A percentile compares a stretch with the other conserved stretches of the same genome.
phyloP scores from a whole-genome alignment of 1,140 invertebrate genomes.

The Gyrodactylus salaris region DNA sequence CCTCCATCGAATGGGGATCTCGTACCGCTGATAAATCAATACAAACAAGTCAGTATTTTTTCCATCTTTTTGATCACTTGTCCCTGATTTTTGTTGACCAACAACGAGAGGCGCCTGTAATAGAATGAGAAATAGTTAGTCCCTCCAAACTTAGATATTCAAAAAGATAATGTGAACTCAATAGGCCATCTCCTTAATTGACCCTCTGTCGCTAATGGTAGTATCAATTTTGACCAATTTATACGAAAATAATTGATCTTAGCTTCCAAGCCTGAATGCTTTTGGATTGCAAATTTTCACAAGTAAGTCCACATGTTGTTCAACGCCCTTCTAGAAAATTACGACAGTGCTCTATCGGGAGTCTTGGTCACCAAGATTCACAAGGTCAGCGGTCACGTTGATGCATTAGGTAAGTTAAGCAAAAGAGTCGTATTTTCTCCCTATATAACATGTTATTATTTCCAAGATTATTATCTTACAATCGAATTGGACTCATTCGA shows the following conservation, averaged over 20 bases:
- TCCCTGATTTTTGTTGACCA: too few species aligned
- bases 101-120: too few species aligned
- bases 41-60: too few species aligned
- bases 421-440: too few species aligned
- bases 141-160: too few species aligned
- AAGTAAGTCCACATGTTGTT: neutral
- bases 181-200: too few species aligned
- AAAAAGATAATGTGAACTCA: too few species aligned
- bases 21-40: neutral
- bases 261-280: neutral
- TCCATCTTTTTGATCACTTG: too few species aligned
- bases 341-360: neutral
- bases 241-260: too few species aligned
- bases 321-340: neutral
- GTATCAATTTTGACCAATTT: too few species aligned
- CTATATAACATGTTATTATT: neutral
- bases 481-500: neutral
- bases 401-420: neutral
- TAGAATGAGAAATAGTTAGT: too few species aligned
- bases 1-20: neutral
- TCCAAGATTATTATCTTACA: neutral
- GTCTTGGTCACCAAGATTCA: neutral
- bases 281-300: neutral
- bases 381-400: neutral
- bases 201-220: too few species aligned